Evolutionary conservation across 2,797 vertebrate species (phyloP), one percentile per base, ranked within the genome.

Genomic region (Oceanodroma leucorhoa): DNA sequence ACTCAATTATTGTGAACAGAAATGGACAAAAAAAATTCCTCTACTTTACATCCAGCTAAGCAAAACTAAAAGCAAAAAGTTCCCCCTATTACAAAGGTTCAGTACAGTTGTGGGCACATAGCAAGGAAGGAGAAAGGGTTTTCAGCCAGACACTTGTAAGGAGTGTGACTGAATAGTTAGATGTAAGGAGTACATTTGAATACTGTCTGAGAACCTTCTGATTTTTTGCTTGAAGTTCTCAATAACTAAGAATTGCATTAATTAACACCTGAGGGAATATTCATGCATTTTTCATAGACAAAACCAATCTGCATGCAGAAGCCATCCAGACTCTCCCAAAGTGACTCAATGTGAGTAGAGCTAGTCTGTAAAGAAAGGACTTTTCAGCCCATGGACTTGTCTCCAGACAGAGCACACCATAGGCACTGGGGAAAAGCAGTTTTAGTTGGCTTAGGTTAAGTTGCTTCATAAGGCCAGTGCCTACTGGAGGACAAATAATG

Each of bases 201-300:
- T 50, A 53, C 41, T 14, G 40, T 41, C 80, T 87, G 46, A 91
- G 57, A 91, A 82, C 29, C 66, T 69, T 16, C 19, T n/a, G 62
- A 53, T 45, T 72, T 87, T 91, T 79, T 17, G 36, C 72, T 79
- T 95, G 22, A 90, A 58, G 62, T 88, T 88, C 54, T 93, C 90
- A 90, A 81, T 58, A 83, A 82, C 36, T 79, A 40, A 72, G 41
- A 72, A 90, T 14, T 22, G 6, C 66, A 76, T 82, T 95, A 95
- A 92, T 83, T 78, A 95, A 70, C 51, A 83, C 82, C 66, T 45
- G 66, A 79, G 66, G 88, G 51, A 93, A 84, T 66, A 90, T 34
- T 82, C 24, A 90, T 58, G 32, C 19, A 70, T 90, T 81, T 94
- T 66, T 94, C 69, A 57, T 50, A 46, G 23, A 61, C 3, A 4